Base-by-base conservation (phyloP, 1,140 invertebrate species). In the Drosophila ambigua region DNA sequence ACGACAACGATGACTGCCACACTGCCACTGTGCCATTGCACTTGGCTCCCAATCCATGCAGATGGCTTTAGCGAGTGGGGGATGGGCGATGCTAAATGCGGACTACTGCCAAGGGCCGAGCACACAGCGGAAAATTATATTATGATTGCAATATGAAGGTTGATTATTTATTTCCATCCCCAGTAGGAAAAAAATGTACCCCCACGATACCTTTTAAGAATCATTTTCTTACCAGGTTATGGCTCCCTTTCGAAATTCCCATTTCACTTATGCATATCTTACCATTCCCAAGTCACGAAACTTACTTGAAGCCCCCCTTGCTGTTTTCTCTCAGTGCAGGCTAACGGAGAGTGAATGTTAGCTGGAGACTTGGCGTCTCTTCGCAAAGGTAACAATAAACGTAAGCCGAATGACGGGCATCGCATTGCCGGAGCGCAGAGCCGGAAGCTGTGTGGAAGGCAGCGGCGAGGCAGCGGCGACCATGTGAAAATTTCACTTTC, bases 401-500 rank as follows among this genome's bases (percentile, higher is more conserved):
- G 66, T 76, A 71, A 76, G 63, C 59, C 67, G 61, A 75, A 69
- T 68, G 63, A 63, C 57, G 62, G 71, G 52, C 80, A 44, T 51
- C 64, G 41, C 66, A 59, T 26, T 65, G 60, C 39, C 46, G 44
- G 16, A 52, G 55, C 72, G 59, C 71, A 13, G 35, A 39, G 35
- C 35, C 35, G 35, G 35, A 39, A 39, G 35, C 35, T 39, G 35
- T 39, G 35, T 43, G 44, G 26, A 31, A 83, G 82, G 79, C 82
- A 87, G 78, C 61, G 53, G 20, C 53, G 23, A 4, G 2, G 23
- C 23, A 24, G 23, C 20, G 20, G 20, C 20, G 35, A 39, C 35
- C 48, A 69, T 81, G 79, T 52, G 71, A 87, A 75, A 80, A 85
- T 88, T 85, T 85, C 83, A 85, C 82, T 85, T 85, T 85, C 82